Evolutionary conservation across 2,113 vertebrate species (phyloP).

Genomic region (Myocastor coypus): DNA sequence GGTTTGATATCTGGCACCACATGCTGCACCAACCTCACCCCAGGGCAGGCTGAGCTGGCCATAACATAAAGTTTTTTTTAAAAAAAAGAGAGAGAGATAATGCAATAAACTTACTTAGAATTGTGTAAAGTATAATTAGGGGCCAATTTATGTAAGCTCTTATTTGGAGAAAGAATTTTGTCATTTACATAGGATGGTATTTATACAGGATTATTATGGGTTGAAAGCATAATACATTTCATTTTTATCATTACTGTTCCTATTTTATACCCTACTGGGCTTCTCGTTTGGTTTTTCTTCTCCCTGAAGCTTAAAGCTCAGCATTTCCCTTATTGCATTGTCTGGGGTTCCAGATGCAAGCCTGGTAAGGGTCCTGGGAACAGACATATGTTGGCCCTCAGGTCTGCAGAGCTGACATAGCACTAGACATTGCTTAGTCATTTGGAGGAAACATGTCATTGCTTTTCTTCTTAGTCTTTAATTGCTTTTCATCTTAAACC

Average conservation of each 20-base stretch:
- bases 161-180: slow-evolving; percentile 43
- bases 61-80: no score
- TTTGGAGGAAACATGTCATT: slow-evolving; percentile 56
- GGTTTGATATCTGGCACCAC: no score
- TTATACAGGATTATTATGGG: neutral
- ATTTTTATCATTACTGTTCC: slow-evolving; percentile 35
- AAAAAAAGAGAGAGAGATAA: neutral
- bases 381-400: neutral
- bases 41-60: no score
- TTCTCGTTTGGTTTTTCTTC: neutral
- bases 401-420: slow-evolving; percentile 8
- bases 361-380: slow-evolving; percentile 60
- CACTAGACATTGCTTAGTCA: neutral
- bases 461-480: neutral
- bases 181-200: neutral
- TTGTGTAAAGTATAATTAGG: neutral
- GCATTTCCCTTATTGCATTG: neutral
- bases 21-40: no score
- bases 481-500: neutral
- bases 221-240: neutral
- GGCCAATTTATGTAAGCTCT: neutral
- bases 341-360: slow-evolving; percentile 33
- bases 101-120: neutral
- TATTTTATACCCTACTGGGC: neutral
- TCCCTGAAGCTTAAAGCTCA: neutral